These are phyloP conservation scores for Botrylloides violaceus DNA, from an alignment of 23 tunicate species.

Conservation along the genomic window DNA sequence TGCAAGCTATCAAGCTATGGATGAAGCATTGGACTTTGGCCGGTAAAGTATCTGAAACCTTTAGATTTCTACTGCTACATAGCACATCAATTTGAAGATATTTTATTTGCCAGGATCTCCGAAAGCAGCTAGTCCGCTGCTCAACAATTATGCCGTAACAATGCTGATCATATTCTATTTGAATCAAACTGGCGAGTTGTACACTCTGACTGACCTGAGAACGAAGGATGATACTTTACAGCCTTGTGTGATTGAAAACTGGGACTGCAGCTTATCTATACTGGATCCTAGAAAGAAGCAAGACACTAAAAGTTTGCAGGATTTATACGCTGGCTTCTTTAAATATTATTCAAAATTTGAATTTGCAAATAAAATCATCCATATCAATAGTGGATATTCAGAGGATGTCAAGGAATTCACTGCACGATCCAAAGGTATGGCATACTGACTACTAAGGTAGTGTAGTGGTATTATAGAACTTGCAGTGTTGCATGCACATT, in stretches of 20 bases:
- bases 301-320: conserved; percentile 5
- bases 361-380: conserved; percentile 31
- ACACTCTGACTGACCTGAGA: conserved; percentile 36
- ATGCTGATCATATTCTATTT: conserved; percentile 52
- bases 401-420: not conserved
- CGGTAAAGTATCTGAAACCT: conserved; percentile 18
- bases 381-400: conserved; percentile 20
- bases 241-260: conserved; percentile 19
- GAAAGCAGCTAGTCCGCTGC: conserved; percentile 46
- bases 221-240: not conserved
- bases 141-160: conserved; percentile 85
- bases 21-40: conserved; percentile 87
- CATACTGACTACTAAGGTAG: too few species aligned
- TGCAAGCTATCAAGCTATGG: conserved; percentile 46
- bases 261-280: conserved; percentile 48
- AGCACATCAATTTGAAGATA: not conserved
- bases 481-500: too few species aligned
- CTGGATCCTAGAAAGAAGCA: not conserved
- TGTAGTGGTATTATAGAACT: too few species aligned
- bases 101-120: conserved; percentile 34
- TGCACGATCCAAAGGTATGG: too few species aligned
- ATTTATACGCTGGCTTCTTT: conserved; percentile 49
- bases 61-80: not conserved
- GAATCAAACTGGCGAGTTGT: not conserved
- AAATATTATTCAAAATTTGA: conserved; percentile 50